These are phyloP conservation scores for Stictonetta naevosa DNA, from an alignment of 2,113 vertebrate species.

Conservation along the genomic window DNA sequence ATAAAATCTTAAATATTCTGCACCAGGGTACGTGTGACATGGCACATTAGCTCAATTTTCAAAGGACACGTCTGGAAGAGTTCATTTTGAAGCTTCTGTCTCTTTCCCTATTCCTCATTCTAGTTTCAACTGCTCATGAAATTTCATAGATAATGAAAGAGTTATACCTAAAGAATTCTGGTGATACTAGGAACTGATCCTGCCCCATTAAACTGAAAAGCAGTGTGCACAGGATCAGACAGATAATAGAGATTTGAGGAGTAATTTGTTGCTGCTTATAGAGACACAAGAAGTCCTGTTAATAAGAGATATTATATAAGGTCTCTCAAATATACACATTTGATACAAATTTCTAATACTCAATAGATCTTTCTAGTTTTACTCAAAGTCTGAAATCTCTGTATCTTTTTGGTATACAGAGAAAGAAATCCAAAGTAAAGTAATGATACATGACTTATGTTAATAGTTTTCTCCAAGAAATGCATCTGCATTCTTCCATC, in stretches of 20 bases:
- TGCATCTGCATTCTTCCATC: not conserved
- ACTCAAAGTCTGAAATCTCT: not conserved
- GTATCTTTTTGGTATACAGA: not conserved
- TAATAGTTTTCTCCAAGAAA: not conserved
- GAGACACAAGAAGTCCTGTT: not conserved
- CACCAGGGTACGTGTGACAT: not conserved
- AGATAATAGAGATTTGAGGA: not conserved
- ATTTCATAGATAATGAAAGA: not conserved
- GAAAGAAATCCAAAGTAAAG: not conserved
- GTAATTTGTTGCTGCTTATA: not conserved
- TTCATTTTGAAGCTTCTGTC: not conserved
- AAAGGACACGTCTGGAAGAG: not conserved
- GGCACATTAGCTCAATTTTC: conserved; percentile 21
- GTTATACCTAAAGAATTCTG: not conserved
- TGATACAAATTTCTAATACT: not conserved
- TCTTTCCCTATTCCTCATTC: not conserved
- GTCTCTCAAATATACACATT: not conserved
- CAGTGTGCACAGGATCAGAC: not conserved
- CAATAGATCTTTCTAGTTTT: not conserved
- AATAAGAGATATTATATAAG: not conserved
- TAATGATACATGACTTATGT: not conserved
- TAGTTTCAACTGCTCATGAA: not conserved
- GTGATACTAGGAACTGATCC: not conserved
- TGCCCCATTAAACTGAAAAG: not conserved
- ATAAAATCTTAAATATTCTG: not conserved